Conservation (phyloP, 2,888 invertebrate species). For the Isotomurus palustris region DNA sequence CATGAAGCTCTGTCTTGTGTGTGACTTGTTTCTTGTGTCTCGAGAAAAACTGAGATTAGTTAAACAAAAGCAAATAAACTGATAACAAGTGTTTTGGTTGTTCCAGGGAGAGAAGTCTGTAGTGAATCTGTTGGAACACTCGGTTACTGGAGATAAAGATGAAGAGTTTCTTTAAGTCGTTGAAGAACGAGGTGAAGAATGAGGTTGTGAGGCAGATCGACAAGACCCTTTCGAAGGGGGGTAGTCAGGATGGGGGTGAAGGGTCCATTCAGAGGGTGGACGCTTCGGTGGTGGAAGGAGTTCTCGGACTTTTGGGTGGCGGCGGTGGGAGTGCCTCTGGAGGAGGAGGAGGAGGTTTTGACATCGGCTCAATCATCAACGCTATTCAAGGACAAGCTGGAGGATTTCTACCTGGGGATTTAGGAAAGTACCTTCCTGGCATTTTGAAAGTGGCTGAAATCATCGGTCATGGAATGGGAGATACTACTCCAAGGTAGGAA, state of each 20-base stretch:
- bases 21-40: no score
- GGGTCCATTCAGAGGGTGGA: constrained; percentile 18
- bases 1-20: no score
- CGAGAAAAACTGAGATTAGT: no score
- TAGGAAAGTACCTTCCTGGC: constrained; percentile 28
- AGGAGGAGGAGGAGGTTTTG: constrained; percentile 17
- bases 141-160: no score
- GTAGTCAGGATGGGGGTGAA: not conserved
- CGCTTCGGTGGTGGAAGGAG: constrained; percentile 30
- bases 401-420: constrained; percentile 33
- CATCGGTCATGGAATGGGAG: constrained; percentile 41
- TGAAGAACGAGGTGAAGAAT: not conserved
- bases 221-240: not conserved
- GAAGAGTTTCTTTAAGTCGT: not conserved
- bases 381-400: constrained; percentile 34
- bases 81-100: no score
- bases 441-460: constrained; percentile 42
- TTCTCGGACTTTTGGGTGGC: constrained; percentile 30
- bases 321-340: constrained; percentile 22
- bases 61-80: no score
- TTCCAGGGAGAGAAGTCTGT: no score
- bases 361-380: constrained; percentile 19
- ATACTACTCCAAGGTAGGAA: constrained; percentile 23
- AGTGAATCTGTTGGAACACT: no score
- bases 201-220: not conserved